Conservation (phyloP, 2,888 invertebrate species). For the Rambutsinella grinnellia region DNA sequence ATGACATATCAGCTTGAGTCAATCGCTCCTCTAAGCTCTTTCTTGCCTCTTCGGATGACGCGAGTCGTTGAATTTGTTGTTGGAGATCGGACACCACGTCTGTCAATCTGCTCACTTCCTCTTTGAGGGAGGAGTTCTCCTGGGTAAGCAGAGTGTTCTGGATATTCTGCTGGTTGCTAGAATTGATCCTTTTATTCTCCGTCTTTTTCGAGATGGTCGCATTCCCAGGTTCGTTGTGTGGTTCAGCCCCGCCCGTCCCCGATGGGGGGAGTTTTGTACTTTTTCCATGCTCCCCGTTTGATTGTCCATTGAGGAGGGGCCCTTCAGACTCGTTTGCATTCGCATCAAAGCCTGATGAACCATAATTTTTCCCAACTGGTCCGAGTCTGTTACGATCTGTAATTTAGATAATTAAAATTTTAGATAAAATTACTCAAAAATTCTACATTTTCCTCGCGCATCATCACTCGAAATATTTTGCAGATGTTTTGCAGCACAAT, state of each 20-base stretch:
- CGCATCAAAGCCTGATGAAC: constrained; percentile 40
- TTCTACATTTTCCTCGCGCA: too few relatives aligned
- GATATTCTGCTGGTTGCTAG: constrained; percentile 44
- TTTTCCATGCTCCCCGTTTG: constrained; percentile 41
- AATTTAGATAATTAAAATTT: constrained; percentile 10
- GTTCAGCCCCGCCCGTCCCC: constrained; percentile 10
- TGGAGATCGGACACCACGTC: constrained; percentile 53
- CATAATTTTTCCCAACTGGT: constrained; percentile 57
- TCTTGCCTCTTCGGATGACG: constrained; percentile 37
- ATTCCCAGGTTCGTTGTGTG: constrained; percentile 29
- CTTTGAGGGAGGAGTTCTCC: constrained; percentile 54
- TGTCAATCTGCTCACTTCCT: constrained; percentile 46
- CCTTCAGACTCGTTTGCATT: constrained; percentile 49
- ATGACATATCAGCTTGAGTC: constrained; percentile 35
- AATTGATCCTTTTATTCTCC: constrained; percentile 41
- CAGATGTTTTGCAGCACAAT: too few relatives aligned
- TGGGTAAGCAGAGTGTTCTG: constrained; percentile 48
- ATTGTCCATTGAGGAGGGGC: constrained; percentile 35
- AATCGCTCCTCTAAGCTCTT: constrained; percentile 36
- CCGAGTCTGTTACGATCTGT: constrained; percentile 60
- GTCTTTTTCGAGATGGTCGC: constrained; percentile 32
- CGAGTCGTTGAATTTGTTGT: constrained; percentile 45
- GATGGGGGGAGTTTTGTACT: constrained; percentile 39
- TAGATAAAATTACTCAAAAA: too few relatives aligned
- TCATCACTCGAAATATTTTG: too few relatives aligned